Conservation (phyloP, 2,888 invertebrate genomes). For the Agriopis aurantiaria region DNA sequence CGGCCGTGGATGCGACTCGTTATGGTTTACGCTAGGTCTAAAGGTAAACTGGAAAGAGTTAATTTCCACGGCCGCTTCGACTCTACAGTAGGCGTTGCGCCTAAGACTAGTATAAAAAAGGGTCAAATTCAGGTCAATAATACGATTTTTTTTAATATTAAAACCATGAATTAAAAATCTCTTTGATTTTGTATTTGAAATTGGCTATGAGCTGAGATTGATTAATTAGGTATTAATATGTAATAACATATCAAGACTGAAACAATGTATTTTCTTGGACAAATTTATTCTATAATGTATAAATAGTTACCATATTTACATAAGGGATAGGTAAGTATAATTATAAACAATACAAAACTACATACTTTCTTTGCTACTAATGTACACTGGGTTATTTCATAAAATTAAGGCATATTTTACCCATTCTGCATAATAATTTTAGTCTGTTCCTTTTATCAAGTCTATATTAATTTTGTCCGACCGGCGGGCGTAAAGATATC, state of each 20-base stretch:
- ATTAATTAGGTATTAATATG: too few species aligned
- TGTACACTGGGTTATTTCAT: conserved; percentile 44
- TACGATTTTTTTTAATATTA: too few species aligned
- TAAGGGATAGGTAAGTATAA: conserved; percentile 51
- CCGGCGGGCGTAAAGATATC: not conserved
- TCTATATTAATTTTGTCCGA: conserved; percentile 10
- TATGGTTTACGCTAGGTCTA: too few species aligned
- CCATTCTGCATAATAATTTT: conserved; percentile 37
- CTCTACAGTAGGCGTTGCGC: too few species aligned
- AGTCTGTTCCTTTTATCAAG: conserved; percentile 21
- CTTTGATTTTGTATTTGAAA: too few species aligned
- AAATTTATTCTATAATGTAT: conserved; percentile 77
- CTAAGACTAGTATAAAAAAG: too few species aligned
- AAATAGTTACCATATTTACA: conserved; percentile 76
- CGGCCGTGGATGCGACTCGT: too few species aligned
- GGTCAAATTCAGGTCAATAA: too few species aligned
- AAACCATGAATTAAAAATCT: too few species aligned
- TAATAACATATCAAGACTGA: not conserved
- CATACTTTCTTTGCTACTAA: conserved; percentile 47
- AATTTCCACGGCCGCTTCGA: too few species aligned
- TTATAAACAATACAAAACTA: conserved; percentile 74
- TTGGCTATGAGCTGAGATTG: too few species aligned
- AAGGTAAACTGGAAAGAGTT: too few species aligned
- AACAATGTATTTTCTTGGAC: conserved; percentile 48
- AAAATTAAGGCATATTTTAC: conserved; percentile 46